Evolutionary conservation across 1,140 invertebrate genomes (phyloP), one percentile per base, ranked within the genome.

Genomic region (Heliconius congener): DNA sequence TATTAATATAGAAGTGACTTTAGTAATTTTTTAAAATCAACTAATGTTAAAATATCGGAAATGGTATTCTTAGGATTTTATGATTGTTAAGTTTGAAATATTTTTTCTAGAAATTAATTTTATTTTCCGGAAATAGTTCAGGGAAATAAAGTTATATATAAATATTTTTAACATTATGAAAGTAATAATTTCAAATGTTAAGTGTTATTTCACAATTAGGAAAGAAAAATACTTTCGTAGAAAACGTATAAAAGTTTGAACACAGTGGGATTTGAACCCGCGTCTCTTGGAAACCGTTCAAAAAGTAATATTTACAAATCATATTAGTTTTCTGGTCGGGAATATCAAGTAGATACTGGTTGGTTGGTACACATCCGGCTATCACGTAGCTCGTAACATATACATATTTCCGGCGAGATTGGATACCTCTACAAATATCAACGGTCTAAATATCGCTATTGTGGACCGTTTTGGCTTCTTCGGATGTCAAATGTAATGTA

Each of bases 341-440:
- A 66, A 66, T 66, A 66, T 66, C 9, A 30, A 18, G n/a, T 30
- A 27, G 60, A 66, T 30, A 66, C 4, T 27, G 23, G 9, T 30
- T 13, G 27, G 23, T 30, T 13, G 27, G 23, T 66, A 66, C 27
- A 66, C 27, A 73, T 73, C 72, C n/a, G 42, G 37, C 37, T 50
- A 52, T 30, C 73, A 60, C 9, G 8, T 74, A 34, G 8, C 30
- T 55, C 37, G 73, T 37, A 57, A 74, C 52, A n/a, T 60, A 52
- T 60, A 75, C 18, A 66, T 30, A 75, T 39, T 75, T 75, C 74
- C 74, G 55, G 74, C 16, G 18, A 57, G 74, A 75, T 66, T 75
- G 74, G 55, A 66, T 75, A 74, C 34, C 74, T 66, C n/a, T 42
- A 18, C 19, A n/a, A 16, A n/a, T 75, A 75, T 75, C 55, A 42